Percentiles rank a stretch among this genome's conserved stretches.
Conservation (phyloP, 2,113 vertebrate genomes). For the Jaculus jaculus region DNA sequence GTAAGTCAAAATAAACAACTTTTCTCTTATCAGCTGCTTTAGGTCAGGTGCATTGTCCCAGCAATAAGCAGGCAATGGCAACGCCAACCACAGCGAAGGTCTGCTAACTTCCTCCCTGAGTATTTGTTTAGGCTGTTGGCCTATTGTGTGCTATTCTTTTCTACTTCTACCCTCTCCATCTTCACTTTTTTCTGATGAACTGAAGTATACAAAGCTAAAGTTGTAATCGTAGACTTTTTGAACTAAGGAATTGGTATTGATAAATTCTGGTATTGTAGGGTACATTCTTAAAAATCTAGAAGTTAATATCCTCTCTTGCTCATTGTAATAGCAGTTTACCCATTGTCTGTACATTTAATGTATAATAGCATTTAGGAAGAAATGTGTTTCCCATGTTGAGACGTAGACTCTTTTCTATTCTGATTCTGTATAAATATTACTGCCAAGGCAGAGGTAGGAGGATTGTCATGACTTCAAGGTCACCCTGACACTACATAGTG, state of each 20-base stretch:
- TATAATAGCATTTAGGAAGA: neutral
- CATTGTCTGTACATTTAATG: neutral
- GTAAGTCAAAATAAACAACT: no score
- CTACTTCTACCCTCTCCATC: fast-evolving
- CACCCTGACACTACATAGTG: no score
- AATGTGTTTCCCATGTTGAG: neutral
- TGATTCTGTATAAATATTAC: no score
- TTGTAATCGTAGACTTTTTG: neutral
- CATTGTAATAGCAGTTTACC: neutral
- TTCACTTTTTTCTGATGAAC: neutral
- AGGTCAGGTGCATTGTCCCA: no score
- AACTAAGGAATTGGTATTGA: neutral
- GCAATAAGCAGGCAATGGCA: no score
- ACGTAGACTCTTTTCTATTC: neutral
- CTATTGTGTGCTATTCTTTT: neutral
- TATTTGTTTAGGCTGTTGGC: no score
- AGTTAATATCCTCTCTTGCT: neutral
- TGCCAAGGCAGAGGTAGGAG: no score
- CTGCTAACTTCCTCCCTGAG: no score
- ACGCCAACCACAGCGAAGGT: no score
- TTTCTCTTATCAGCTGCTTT: no score
- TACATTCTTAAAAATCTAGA: neutral
- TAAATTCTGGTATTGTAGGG: neutral
- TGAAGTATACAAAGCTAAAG: neutral
- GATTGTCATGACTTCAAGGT: no score